Evolutionary conservation across 2,888 invertebrate genomes (phyloP).

Genomic region (Dioctria rufipes): DNA sequence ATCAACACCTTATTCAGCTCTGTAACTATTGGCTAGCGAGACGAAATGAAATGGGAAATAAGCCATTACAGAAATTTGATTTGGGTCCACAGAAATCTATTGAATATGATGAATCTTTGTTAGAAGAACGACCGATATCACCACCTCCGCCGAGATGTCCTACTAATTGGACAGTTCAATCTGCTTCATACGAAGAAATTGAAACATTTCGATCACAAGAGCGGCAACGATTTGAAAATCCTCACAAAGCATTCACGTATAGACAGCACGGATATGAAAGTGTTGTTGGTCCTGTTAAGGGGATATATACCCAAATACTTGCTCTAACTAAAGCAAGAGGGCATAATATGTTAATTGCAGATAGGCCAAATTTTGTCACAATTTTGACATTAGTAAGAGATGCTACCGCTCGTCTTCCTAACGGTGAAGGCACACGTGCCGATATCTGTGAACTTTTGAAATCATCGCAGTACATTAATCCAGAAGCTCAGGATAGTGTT

Average conservation of each 20-base stretch:
- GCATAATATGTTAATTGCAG: slow-evolving; percentile 85
- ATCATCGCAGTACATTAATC: slow-evolving; percentile 79
- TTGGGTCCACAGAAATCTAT: slow-evolving; percentile 63
- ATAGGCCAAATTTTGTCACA: slow-evolving; percentile 91
- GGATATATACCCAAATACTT: slow-evolving; percentile 80
- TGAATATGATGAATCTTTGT: slow-evolving; percentile 56
- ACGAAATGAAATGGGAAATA: slow-evolving; percentile 70
- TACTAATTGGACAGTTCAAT: slow-evolving; percentile 87
- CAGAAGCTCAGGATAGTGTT: slow-evolving; percentile 70
- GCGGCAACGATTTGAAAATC: slow-evolving; percentile 85
- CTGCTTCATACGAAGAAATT: slow-evolving; percentile 84
- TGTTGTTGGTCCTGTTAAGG: slow-evolving; percentile 87
- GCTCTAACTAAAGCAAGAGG: slow-evolving; percentile 80
- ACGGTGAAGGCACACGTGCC: slow-evolving; percentile 93
- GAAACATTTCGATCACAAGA: slow-evolving; percentile 86
- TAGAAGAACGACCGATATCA: slow-evolving; percentile 70
- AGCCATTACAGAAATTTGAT: slow-evolving; percentile 40
- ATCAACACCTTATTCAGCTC: slow-evolving; percentile 81
- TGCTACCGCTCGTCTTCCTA: slow-evolving; percentile 92
- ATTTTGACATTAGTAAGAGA: slow-evolving; percentile 93
- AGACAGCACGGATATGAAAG: slow-evolving; percentile 88
- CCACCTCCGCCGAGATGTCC: slow-evolving; percentile 78
- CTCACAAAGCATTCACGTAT: slow-evolving; percentile 93
- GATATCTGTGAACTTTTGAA: slow-evolving; percentile 92
- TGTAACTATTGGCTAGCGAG: slow-evolving; percentile 87